Conservation (phyloP, 64 coral and sea anemone species). For the Astreopora myriophthalma region DNA sequence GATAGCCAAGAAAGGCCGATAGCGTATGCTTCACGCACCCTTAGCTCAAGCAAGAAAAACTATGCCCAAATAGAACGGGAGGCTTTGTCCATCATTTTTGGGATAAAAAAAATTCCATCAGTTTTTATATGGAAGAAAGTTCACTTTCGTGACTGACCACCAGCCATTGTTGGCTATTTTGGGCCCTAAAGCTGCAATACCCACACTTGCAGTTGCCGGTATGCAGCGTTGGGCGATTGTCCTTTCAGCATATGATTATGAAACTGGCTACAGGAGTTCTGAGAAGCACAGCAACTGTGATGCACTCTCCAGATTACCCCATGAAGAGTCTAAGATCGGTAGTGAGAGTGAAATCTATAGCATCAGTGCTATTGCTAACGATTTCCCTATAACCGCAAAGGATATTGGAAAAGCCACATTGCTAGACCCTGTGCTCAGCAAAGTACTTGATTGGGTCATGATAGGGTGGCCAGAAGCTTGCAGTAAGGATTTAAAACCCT, state of each 20-base stretch:
- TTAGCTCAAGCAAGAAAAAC: conserved; percentile 46
- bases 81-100: conserved; percentile 53
- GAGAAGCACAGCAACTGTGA: conserved; percentile 68
- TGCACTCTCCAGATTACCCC: conserved; percentile 61
- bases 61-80: conserved; percentile 70
- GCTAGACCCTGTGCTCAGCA: conserved; percentile 12
- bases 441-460: conserved; percentile 43
- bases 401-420: conserved; percentile 26
- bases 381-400: conserved; percentile 43
- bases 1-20: conserved; percentile 69
- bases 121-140: conserved; percentile 62
- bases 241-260: conserved; percentile 67
- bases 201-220: no score
- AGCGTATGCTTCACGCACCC: conserved; percentile 52
- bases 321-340: neutral
- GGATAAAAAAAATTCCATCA: conserved; percentile 77
- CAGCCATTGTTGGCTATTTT: conserved; percentile 61
- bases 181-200: no score
- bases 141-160: conserved; percentile 58
- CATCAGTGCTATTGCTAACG: conserved; percentile 43
- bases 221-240: no score
- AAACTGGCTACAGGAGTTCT: conserved; percentile 34
- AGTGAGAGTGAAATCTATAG: conserved; percentile 53
- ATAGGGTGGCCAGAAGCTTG: conserved; percentile 1
- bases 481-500: no score